Evolutionary conservation across 2,113 vertebrate species (phyloP).

Genomic region (Thalassoma bifasciatum): DNA sequence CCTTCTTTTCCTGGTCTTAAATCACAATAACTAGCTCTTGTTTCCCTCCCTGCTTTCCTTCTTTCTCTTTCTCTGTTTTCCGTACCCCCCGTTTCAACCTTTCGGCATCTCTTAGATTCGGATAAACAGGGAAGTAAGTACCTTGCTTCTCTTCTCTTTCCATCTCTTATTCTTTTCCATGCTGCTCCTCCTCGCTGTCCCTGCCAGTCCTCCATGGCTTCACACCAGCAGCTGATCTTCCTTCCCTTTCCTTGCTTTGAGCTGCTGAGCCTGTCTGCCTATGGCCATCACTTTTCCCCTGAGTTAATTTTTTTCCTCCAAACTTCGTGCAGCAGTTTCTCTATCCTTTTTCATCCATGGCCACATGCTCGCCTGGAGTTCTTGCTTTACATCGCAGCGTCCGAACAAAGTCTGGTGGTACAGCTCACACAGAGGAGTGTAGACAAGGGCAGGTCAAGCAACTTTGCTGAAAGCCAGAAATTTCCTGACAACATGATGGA

Average conservation of each 20-base stretch:
- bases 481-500: neutral
- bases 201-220: slow-evolving; percentile 33
- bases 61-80: slow-evolving; percentile 65
- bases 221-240: slow-evolving; percentile 29
- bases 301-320: slow-evolving; percentile 2
- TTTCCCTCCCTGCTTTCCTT: slow-evolving; percentile 59
- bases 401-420: slow-evolving; percentile 1
- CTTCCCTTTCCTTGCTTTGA: slow-evolving; percentile 34
- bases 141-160: slow-evolving; percentile 70
- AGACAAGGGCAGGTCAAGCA: slow-evolving; percentile 1
- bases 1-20: slow-evolving; percentile 49
- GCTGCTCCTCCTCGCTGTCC: slow-evolving; percentile 18
- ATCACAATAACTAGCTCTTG: slow-evolving; percentile 77
- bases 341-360: slow-evolving; percentile 36
- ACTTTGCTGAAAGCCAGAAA: slow-evolving; percentile 7
- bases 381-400: slow-evolving; percentile 12
- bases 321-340: slow-evolving; percentile 10
- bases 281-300: slow-evolving; percentile 25
- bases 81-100: slow-evolving; percentile 51
- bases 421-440: slow-evolving; percentile 2
- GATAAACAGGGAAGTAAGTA: slow-evolving; percentile 91
- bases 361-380: slow-evolving; percentile 30
- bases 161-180: slow-evolving; percentile 41
- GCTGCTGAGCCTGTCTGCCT: slow-evolving; percentile 45
- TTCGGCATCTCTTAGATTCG: slow-evolving; percentile 84